A percentile compares a stretch with the other conserved stretches of the same genome.
Conservation (phyloP, 1,140 invertebrate species). For the Drosophila tropicalis region DNA sequence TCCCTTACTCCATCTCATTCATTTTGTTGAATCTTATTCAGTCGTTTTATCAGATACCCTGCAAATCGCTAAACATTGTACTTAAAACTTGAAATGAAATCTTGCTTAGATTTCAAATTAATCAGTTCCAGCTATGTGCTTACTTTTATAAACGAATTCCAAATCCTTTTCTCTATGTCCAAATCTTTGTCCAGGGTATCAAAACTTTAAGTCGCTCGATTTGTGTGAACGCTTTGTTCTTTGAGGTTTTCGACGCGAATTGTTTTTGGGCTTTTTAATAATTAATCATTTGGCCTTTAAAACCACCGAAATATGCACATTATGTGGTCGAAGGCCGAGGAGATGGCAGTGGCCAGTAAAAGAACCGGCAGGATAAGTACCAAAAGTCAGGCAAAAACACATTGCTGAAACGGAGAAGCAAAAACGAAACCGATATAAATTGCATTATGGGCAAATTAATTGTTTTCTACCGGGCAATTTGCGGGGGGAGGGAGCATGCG, state of each 20-base stretch:
- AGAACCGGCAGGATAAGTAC: not conserved
- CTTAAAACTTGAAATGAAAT: too few species aligned
- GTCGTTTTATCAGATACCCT: too few species aligned
- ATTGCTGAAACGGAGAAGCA: constrained; percentile 30
- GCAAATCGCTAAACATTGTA: too few species aligned
- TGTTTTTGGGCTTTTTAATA: constrained; percentile 53
- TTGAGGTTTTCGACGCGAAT: constrained; percentile 10
- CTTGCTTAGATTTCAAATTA: too few species aligned
- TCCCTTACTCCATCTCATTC: not conserved
- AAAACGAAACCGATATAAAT: constrained; percentile 73
- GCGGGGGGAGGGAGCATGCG: not conserved
- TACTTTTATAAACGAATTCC: too few species aligned
- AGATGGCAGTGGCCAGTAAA: constrained; percentile 16
- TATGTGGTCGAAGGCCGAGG: constrained; percentile 50
- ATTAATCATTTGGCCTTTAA: constrained; percentile 79
- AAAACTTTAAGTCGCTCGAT: not conserved
- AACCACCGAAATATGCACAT: constrained; percentile 72
- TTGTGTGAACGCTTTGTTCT: not conserved
- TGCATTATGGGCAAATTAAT: constrained; percentile 80
- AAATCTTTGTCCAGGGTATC: not conserved
- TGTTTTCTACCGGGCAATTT: constrained; percentile 68
- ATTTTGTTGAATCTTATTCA: not conserved
- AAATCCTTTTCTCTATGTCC: too few species aligned
- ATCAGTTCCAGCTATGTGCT: too few species aligned
- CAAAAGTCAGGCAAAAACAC: constrained; percentile 19